A percentile compares a stretch with the other conserved stretches of the same genome.
Conservation (phyloP, 1,140 invertebrate genomes). For the Augochlora pura region DNA sequence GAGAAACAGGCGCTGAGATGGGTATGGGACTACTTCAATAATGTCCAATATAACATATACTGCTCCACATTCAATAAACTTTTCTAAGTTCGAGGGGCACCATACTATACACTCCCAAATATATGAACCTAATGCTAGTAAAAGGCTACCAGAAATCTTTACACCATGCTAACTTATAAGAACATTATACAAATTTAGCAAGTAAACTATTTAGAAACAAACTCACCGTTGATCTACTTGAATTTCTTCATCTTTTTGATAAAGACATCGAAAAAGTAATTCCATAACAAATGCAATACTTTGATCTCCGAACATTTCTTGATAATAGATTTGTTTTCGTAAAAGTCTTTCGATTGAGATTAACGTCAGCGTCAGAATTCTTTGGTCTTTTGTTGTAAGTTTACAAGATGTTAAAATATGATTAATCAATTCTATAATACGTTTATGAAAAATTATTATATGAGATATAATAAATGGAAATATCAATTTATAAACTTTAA, state of each 20-base stretch:
- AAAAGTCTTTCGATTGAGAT: conserved; percentile 55
- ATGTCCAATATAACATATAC: conserved; percentile 63
- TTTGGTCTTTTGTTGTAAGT: conserved; percentile 59
- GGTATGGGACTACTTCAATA: conserved; percentile 53
- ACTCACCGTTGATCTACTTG: conserved; percentile 67
- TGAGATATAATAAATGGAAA: not conserved
- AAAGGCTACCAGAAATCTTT: conserved; percentile 52
- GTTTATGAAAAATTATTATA: not conserved
- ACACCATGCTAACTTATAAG: not conserved
- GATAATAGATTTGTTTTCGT: conserved; percentile 33
- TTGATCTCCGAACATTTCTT: conserved; percentile 44
- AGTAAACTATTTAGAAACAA: too few relatives aligned
- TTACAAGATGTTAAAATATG: conserved; percentile 46
- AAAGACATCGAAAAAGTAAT: conserved; percentile 55
- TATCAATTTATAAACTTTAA: not conserved
- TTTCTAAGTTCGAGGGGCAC: conserved; percentile 44
- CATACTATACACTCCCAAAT: conserved; percentile 65
- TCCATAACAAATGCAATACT: conserved; percentile 48
- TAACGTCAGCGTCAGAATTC: conserved; percentile 61
- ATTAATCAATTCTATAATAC: conserved; percentile 58
- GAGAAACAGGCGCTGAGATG: conserved; percentile 63
- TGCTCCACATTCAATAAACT: conserved; percentile 53
- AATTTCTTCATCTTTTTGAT: conserved; percentile 60
- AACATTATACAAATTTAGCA: not conserved
- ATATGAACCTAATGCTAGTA: conserved; percentile 64